Evolutionary conservation across 2,797 vertebrate genomes (phyloP).

Genomic region (Falco columbarius): DNA sequence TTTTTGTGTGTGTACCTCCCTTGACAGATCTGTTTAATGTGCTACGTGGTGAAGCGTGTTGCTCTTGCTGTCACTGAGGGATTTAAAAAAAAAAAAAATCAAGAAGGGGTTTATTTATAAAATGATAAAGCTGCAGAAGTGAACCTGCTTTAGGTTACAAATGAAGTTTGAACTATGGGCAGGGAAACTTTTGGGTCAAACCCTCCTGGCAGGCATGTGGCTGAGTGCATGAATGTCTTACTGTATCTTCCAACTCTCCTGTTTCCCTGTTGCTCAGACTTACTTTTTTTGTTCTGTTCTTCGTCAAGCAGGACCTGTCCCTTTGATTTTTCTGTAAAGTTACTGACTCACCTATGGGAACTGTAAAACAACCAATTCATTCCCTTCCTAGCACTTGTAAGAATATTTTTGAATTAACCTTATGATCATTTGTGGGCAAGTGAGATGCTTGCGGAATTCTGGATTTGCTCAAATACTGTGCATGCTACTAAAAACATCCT

Average conservation of each 20-base stretch:
- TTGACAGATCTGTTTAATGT: not conserved
- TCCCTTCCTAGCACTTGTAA: not conserved
- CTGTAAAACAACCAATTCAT: not conserved
- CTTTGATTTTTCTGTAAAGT: slow-evolving; percentile 40
- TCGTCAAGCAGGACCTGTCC: not conserved
- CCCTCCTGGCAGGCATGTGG: not conserved
- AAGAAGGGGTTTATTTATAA: not conserved
- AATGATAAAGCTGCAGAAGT: not conserved
- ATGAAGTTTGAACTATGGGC: not conserved
- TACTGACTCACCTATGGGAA: slow-evolving; percentile 13
- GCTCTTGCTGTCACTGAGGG: not conserved
- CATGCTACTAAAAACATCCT: not conserved
- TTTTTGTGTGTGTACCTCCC: not conserved
- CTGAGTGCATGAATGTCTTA: not conserved
- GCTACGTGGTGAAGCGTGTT: not conserved
- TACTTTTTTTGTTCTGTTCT: not conserved
- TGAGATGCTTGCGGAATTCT: not conserved
- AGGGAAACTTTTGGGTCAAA: not conserved
- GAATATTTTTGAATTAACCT: slow-evolving; percentile 1
- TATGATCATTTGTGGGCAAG: not conserved
- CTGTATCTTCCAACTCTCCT: not conserved
- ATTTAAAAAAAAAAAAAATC: not conserved
- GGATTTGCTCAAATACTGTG: not conserved
- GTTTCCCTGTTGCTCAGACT: not conserved
- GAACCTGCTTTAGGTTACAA: not conserved